Conservation (phyloP, 1,140 invertebrate species). For the Pseudobourletiella spinata region DNA sequence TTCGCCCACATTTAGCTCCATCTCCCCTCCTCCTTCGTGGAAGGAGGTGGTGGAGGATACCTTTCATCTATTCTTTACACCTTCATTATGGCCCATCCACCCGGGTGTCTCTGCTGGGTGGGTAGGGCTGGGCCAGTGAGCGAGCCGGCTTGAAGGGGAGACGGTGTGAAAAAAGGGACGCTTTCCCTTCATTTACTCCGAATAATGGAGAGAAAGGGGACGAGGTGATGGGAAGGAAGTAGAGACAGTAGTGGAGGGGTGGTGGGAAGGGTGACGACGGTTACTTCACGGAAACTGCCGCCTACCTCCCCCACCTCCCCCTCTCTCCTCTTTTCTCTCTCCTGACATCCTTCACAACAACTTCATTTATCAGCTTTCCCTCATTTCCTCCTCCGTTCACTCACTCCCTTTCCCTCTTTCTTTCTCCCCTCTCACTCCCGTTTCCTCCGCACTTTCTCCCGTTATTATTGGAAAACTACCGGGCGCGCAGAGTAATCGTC, state of each 20-base stretch:
- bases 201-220: not conserved
- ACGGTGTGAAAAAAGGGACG: not conserved
- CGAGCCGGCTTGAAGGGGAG: not conserved
- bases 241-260: no score
- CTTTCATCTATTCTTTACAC: slow-evolving; percentile 18
- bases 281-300: no score
- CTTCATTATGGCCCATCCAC: slow-evolving; percentile 12
- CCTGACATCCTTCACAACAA: not conserved
- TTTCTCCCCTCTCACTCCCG: not conserved
- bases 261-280: no score
- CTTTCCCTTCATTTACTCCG: not conserved
- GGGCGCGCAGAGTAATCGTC: no score
- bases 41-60: slow-evolving; percentile 1
- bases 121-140: not conserved
- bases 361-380: not conserved
- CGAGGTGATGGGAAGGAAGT: not conserved
- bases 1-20: no score
- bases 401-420: not conserved
- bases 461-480: not conserved
- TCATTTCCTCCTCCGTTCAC: no score
- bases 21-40: not conserved
- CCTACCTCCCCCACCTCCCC: not conserved
- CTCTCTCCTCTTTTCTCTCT: not conserved
- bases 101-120: not conserved
- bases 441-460: not conserved